Evolutionary conservation across 2,797 vertebrate genomes (phyloP).

Genomic region (Serranus cabrilla): DNA sequence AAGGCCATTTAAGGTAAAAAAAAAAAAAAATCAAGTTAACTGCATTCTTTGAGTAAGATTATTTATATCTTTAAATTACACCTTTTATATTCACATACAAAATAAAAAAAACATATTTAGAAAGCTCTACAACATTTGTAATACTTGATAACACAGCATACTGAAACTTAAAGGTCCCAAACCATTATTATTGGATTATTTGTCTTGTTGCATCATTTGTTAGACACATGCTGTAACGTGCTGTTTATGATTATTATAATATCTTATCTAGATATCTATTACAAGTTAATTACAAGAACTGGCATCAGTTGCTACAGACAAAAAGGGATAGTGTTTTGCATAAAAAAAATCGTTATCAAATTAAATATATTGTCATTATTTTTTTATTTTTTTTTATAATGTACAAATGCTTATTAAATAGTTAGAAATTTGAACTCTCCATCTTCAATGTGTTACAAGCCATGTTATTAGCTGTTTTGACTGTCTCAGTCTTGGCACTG

Average conservation of each 20-base stretch:
- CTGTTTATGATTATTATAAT: background rate
- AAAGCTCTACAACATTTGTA: background rate
- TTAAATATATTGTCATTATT: background rate
- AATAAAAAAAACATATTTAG: background rate
- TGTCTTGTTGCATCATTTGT: conserved; percentile 2
- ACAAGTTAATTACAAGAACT: background rate
- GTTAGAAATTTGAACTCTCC: background rate
- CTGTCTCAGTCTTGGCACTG: conserved; percentile 4
- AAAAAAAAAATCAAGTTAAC: background rate
- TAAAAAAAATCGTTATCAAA: background rate
- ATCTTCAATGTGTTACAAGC: background rate
- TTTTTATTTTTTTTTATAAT: background rate
- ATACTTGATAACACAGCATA: background rate
- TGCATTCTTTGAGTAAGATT: background rate
- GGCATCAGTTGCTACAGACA: background rate
- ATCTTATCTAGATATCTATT: background rate
- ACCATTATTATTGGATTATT: background rate
- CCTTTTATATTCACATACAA: background rate
- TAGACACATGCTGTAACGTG: background rate
- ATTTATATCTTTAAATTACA: background rate
- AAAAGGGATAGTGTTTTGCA: background rate
- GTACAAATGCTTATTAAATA: background rate
- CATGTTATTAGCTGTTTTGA: background rate
- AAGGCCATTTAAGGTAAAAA: too few relatives aligned
- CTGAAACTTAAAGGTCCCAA: background rate